Conservation (phyloP, 1,140 invertebrate genomes). For the Plectrocnemia conspersa region DNA sequence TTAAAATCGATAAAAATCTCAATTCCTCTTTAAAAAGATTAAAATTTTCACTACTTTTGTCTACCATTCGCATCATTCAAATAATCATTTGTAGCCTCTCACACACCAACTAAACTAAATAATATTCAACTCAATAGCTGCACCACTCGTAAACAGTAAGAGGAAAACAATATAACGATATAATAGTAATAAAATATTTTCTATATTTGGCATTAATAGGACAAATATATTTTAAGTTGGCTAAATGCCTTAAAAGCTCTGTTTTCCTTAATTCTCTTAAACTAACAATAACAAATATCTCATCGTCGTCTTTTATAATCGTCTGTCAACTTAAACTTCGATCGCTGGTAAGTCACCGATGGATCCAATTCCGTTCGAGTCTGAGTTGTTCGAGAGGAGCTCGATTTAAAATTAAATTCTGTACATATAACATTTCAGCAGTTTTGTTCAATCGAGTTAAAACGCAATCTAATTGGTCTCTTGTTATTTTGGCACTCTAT, state of each 20-base stretch:
- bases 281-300: conserved; percentile 18
- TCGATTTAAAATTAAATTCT: conserved; percentile 11
- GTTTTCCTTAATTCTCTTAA: conserved; percentile 22
- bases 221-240: conserved; percentile 18
- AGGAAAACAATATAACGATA: conserved; percentile 6
- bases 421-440: conserved; percentile 10
- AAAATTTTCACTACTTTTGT: background rate
- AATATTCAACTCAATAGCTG: conserved; percentile 5
- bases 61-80: background rate
- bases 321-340: conserved; percentile 12
- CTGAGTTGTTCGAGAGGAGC: no score
- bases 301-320: conserved; percentile 8
- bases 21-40: background rate
- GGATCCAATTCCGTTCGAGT: conserved; percentile 14
- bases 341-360: conserved; percentile 1
- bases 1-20: background rate
- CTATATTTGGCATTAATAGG: conserved; percentile 24
- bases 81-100: background rate
- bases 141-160: conserved; percentile 10
- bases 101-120: background rate
- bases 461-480: conserved; percentile 19
- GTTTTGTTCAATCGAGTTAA: conserved; percentile 11
- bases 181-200: conserved; percentile 19
- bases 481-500: conserved; percentile 18
- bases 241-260: conserved; percentile 24